phyloP scores from a whole-genome alignment of 2,888 invertebrate species.

The Fabriciana adippe region DNA sequence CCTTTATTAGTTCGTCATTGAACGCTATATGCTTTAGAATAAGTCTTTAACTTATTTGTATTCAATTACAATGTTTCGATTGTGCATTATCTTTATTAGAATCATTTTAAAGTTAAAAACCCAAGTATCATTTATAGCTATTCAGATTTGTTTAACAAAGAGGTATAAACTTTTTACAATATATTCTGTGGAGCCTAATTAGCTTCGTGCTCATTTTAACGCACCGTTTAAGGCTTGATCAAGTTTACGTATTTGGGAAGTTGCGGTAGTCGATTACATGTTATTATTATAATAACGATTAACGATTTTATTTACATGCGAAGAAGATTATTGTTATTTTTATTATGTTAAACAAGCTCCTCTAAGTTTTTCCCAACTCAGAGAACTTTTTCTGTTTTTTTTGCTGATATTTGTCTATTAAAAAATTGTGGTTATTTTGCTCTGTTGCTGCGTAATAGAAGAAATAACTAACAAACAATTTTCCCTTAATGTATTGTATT shows the following conservation, averaged over 20 bases:
- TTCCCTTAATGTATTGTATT: background rate
- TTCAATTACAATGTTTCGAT: no score
- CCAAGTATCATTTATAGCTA: background rate
- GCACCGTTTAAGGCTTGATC: slow-evolving; percentile 56
- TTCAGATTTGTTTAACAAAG: slow-evolving; percentile 7
- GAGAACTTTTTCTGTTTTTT: no score
- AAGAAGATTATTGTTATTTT: slow-evolving; percentile 7
- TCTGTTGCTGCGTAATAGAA: no score
- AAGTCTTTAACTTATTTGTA: background rate
- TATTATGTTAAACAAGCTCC: background rate
- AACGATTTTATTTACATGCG: slow-evolving; percentile 14
- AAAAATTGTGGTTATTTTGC: no score
- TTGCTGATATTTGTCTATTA: no score
- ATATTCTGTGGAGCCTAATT: slow-evolving; percentile 22
- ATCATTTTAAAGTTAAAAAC: no score
- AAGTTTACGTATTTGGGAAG: slow-evolving; percentile 66
- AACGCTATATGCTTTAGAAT: slow-evolving; percentile 20
- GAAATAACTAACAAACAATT: no score
- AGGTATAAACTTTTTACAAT: slow-evolving; percentile 18
- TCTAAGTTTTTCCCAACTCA: no score
- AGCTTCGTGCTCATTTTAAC: slow-evolving; percentile 50
- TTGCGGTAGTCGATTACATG: slow-evolving; percentile 50
- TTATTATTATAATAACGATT: slow-evolving; percentile 41
- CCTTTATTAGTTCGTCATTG: slow-evolving; percentile 38
- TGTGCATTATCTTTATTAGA: no score